These are phyloP conservation scores for Sitophilus oryzae DNA, from an alignment of 1,140 invertebrate species.

Conservation along the genomic window DNA sequence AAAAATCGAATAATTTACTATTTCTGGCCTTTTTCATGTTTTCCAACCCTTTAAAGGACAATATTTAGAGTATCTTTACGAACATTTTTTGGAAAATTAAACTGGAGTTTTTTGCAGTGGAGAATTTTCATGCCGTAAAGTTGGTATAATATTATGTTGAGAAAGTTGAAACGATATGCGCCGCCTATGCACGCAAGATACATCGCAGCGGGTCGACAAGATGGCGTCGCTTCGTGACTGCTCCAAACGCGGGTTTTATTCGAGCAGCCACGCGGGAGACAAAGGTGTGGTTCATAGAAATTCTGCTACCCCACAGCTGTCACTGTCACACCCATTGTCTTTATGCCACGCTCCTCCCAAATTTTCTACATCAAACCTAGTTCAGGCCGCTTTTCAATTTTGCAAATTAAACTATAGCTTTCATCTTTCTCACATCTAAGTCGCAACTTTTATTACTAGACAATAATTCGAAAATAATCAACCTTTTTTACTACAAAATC, in stretches of 20 bases:
- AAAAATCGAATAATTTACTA: too few relatives aligned
- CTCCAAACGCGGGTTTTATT: conserved; percentile 21
- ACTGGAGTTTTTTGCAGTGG: too few relatives aligned
- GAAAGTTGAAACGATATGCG: not conserved
- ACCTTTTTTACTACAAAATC: too few relatives aligned
- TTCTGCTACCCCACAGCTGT: conserved; percentile 28
- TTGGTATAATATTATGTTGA: too few relatives aligned
- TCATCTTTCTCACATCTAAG: too few relatives aligned
- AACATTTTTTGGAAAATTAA: too few relatives aligned
- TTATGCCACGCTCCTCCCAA: conserved; percentile 32
- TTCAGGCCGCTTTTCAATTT: conserved; percentile 8
- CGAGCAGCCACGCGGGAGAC: conserved; percentile 29
- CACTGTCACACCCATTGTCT: conserved; percentile 35
- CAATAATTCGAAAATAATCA: too few relatives aligned
- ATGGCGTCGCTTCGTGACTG: conserved; percentile 29
- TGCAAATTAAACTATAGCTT: conserved; percentile 1
- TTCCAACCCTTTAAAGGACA: too few relatives aligned
- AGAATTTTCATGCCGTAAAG: too few relatives aligned
- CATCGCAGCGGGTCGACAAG: conserved; percentile 31
- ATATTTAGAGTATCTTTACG: too few relatives aligned
- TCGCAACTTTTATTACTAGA: too few relatives aligned
- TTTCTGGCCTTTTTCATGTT: too few relatives aligned
- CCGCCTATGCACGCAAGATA: conserved; percentile 23
- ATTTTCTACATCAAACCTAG: conserved; percentile 15
- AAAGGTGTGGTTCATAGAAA: conserved; percentile 31